Percentiles rank a stretch among this genome's conserved stretches.
These are phyloP conservation scores for Ecliptopera silaceata DNA, from an alignment of 2,888 invertebrate species.

Conservation along the genomic window DNA sequence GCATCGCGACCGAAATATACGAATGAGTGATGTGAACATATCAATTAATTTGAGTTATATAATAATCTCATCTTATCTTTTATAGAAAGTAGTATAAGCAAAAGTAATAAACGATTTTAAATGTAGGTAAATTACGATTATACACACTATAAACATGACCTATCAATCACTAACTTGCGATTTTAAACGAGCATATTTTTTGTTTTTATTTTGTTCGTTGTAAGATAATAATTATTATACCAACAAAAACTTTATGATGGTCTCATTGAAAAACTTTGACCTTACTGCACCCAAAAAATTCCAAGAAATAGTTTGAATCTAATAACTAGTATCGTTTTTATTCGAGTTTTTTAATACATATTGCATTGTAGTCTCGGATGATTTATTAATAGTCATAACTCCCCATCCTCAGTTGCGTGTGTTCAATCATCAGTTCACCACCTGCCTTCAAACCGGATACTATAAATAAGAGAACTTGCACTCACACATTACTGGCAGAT, in stretches of 20 bases:
- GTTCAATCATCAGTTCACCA: slow-evolving; percentile 48
- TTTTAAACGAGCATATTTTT: no score
- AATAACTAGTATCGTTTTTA: slow-evolving; percentile 12
- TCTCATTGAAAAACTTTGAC: slow-evolving; percentile 2
- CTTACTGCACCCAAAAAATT: slow-evolving; percentile 16
- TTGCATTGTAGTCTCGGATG: slow-evolving; percentile 20
- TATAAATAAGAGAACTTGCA: slow-evolving; percentile 69
- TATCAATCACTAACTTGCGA: no score
- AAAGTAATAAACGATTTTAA: no score
- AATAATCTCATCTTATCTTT: background rate
- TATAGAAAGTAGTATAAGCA: no score
- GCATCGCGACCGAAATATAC: slow-evolving; percentile 49
- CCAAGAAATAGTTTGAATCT: slow-evolving; percentile 4
- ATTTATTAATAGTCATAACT: slow-evolving; percentile 24
- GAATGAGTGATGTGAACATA: slow-evolving; percentile 29
- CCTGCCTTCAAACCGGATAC: slow-evolving; percentile 76
- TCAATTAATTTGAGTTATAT: slow-evolving; percentile 15
- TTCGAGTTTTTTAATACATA: slow-evolving; percentile 7
- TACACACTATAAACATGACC: no score
- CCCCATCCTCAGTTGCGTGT: slow-evolving; percentile 21
- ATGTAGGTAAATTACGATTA: no score
- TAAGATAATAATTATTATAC: no score
- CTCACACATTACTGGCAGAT: slow-evolving; percentile 54
- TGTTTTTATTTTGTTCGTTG: no score
- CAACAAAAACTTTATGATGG: background rate